Base-by-base conservation (phyloP, 2,888 invertebrate genomes). In the Aricia artaxerxes region DNA sequence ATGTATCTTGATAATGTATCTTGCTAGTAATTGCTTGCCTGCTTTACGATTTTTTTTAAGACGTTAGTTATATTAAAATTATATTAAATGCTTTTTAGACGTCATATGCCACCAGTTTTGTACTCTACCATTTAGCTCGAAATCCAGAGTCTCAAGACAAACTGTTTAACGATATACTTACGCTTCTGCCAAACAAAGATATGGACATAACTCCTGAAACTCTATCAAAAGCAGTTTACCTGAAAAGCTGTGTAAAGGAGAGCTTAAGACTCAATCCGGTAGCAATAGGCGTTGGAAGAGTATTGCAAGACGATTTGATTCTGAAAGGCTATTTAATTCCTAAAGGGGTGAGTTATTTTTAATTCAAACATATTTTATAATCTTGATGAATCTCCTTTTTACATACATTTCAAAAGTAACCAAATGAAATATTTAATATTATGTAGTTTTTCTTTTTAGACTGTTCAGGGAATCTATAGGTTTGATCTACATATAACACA, bases 221-320 rank as follows among this genome's bases (percentile, higher is more conserved):
- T 1, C 75, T 96, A 72, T 89, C 92, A 2, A 95, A 96, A 79
- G 97, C 98, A 16, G 89, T 92, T 0, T 98, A 97, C 86, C 93
- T 97, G 0, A 97, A 97, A 86, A 97, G 97, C 72, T 96, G 97
- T 83, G 91, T 99, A 1, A 99, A 98, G 88, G 99, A 99, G 90
- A 96, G 96, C 4, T 94, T 98, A 44, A 95, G 98, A 81, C 87
- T 98, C 77, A 96, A 97, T 90, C 98, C 98, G 0, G 96, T 98
- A 49, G 96, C 98, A 0, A 95, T 98, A 79, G 98, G 98, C 6
- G 95, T 98, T 78, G 98, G 98, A 0, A 93, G 98, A 57, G 93
- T 97, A 76, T 89, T 97, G 60, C 96, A 96, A 82, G 95, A 95
- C 77, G 97, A 98, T 86, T 93, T 96, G 1, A 89, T 96, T 53